Percentiles rank a stretch among this genome's conserved stretches.
Evolutionary conservation across 2,888 invertebrate genomes (phyloP).

Genomic region (Hirtodrosophila confusa): DNA sequence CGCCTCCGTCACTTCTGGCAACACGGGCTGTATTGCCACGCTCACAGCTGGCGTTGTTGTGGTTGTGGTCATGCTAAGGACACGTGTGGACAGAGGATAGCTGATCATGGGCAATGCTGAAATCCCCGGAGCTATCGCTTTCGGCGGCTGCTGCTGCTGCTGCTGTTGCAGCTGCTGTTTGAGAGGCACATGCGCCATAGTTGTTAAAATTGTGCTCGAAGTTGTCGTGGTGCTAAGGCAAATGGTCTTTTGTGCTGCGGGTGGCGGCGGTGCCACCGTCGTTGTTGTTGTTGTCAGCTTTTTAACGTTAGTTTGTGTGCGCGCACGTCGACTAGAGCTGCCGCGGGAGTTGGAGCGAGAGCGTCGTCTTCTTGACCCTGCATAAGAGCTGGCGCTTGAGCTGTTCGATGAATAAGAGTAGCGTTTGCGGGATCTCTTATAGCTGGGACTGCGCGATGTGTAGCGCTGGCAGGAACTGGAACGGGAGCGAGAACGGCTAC

Average conservation of each 20-base stretch:
- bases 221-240: slow-evolving; percentile 61
- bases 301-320: slow-evolving; percentile 8
- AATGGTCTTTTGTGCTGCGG: slow-evolving; percentile 27
- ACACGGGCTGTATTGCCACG: slow-evolving; percentile 24
- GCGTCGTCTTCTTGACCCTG: slow-evolving; percentile 42
- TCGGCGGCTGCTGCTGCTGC: slow-evolving; percentile 28
- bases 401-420: slow-evolving; percentile 24
- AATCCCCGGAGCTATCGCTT: slow-evolving; percentile 3
- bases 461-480: slow-evolving; percentile 72
- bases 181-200: slow-evolving; percentile 26
- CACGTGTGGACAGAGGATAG: slow-evolving; percentile 67
- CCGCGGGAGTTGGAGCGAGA: slow-evolving; percentile 33
- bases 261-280: slow-evolving; percentile 14
- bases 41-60: slow-evolving; percentile 25
- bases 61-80: slow-evolving; percentile 43
- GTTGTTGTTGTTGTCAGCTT: slow-evolving; percentile 25
- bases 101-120: slow-evolving; percentile 66
- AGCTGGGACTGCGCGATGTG: slow-evolving; percentile 76
- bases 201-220: slow-evolving; percentile 51
- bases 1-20: slow-evolving; percentile 75
- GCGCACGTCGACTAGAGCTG: slow-evolving; percentile 31
- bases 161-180: slow-evolving; percentile 27
- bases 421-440: slow-evolving; percentile 50
- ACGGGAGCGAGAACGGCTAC: slow-evolving; percentile 80
- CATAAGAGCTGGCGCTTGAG: slow-evolving; percentile 63